A percentile compares a stretch with the other conserved stretches of the same genome.
These are phyloP conservation scores for Mus minutoides DNA, from an alignment of 2,797 vertebrate species.

Conservation along the genomic window DNA sequence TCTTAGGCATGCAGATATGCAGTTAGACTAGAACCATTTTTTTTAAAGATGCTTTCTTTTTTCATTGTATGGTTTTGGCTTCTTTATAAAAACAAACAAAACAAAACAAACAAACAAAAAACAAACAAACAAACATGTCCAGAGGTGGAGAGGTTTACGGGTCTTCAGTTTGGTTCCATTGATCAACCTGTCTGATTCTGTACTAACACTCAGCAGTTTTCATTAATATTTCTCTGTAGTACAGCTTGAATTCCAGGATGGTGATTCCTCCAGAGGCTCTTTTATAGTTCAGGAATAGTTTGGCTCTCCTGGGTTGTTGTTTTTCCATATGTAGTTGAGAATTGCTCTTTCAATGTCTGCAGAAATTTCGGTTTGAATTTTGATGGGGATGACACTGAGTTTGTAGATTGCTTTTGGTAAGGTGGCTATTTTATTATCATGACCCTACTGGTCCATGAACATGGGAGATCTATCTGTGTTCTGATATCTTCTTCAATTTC, in stretches of 20 bases:
- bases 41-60: not conserved
- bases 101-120: too few species aligned
- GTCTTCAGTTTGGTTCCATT: not conserved
- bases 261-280: not conserved
- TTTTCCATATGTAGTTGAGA: not conserved
- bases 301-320: not conserved
- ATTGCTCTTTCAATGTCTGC: not conserved
- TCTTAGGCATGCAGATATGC: not conserved
- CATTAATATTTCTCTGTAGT: not conserved
- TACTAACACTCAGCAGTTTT: not conserved
- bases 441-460: not conserved
- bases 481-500: not conserved
- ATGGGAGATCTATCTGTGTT: not conserved
- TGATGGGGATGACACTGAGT: not conserved
- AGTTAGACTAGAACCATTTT: not conserved
- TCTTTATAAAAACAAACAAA: not conserved
- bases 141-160: not conserved
- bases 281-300: not conserved
- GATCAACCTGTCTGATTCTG: not conserved
- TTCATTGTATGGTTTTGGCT: not conserved
- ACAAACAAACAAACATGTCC: too few species aligned
- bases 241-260: not conserved
- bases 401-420: not conserved
- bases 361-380: not conserved
- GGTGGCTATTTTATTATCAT: not conserved